These are phyloP conservation scores for Keiferia lycopersicella DNA, from an alignment of 2,888 invertebrate genomes.

Conservation along the genomic window DNA sequence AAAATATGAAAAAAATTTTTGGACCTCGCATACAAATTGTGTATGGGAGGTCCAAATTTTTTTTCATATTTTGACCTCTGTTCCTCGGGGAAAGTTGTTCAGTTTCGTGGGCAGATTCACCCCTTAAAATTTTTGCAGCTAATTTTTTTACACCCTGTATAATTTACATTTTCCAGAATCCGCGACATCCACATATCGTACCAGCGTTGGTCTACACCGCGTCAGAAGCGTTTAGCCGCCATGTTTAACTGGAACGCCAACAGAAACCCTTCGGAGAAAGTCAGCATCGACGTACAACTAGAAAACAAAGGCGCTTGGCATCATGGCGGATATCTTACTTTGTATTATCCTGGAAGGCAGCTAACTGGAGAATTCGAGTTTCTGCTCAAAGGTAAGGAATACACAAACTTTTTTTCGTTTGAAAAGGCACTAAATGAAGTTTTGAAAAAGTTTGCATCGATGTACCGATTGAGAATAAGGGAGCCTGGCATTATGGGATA, in stretches of 20 bases:
- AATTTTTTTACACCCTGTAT: too few relatives aligned
- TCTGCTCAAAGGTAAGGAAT: conserved; percentile 67
- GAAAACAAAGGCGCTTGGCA: conserved; percentile 82
- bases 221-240: conserved; percentile 84
- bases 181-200: conserved; percentile 87
- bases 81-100: too few relatives aligned
- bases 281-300: conserved; percentile 83
- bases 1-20: too few relatives aligned
- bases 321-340: conserved; percentile 82
- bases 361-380: conserved; percentile 86
- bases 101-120: too few relatives aligned
- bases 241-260: conserved; percentile 94
- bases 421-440: conserved; percentile 78
- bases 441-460: too few relatives aligned
- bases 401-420: conserved; percentile 67
- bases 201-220: conserved; percentile 81
- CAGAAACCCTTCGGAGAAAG: conserved; percentile 88
- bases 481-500: too few relatives aligned
- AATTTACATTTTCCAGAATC: conserved; percentile 66
- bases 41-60: too few relatives aligned
- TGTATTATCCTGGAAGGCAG: conserved; percentile 89
- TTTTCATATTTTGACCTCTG: too few relatives aligned
- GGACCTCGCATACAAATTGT: too few relatives aligned
- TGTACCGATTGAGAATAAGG: too few relatives aligned
- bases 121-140: too few relatives aligned